phyloP scores from a whole-genome alignment of 2,888 invertebrate species.

The Phorcus lineatus region DNA sequence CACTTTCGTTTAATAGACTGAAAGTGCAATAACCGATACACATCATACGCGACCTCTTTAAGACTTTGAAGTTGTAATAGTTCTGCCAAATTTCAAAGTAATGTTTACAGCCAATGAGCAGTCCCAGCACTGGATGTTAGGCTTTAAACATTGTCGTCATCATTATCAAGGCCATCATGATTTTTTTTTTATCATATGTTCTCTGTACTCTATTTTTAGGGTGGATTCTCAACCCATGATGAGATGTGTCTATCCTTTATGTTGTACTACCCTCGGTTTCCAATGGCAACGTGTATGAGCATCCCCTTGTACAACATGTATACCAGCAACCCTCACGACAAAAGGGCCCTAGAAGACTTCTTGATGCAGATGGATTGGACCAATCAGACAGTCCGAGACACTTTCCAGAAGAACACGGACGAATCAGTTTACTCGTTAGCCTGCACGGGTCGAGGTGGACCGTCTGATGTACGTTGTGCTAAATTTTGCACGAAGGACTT shows the following conservation, averaged over 20 bases:
- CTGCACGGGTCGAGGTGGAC: neutral
- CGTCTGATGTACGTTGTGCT: neutral
- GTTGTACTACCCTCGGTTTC: constrained; percentile 54
- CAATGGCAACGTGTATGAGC: constrained; percentile 38
- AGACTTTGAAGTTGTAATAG: too few relatives aligned
- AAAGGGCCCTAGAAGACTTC: neutral
- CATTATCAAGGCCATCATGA: too few relatives aligned
- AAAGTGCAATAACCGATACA: too few relatives aligned
- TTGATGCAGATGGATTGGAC: constrained; percentile 7
- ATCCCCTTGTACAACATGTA: constrained; percentile 30
- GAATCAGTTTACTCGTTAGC: neutral
- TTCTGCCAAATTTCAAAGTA: too few relatives aligned
- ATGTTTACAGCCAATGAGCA: too few relatives aligned
- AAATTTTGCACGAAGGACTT: too few relatives aligned
- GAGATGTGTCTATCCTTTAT: constrained; percentile 64
- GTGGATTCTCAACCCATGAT: constrained; percentile 54
- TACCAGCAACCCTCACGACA: neutral
- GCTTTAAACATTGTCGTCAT: too few relatives aligned
- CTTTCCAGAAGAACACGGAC: constrained; percentile 23
- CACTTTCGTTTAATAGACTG: too few relatives aligned
- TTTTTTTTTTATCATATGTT: too few relatives aligned
- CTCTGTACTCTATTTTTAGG: constrained; percentile 46
- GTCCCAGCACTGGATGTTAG: too few relatives aligned
- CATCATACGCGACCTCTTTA: too few relatives aligned
- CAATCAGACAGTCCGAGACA: constrained; percentile 15